Conservation (phyloP, 2,113 vertebrate genomes). For the Rhynchopsitta pachyrhyncha region DNA sequence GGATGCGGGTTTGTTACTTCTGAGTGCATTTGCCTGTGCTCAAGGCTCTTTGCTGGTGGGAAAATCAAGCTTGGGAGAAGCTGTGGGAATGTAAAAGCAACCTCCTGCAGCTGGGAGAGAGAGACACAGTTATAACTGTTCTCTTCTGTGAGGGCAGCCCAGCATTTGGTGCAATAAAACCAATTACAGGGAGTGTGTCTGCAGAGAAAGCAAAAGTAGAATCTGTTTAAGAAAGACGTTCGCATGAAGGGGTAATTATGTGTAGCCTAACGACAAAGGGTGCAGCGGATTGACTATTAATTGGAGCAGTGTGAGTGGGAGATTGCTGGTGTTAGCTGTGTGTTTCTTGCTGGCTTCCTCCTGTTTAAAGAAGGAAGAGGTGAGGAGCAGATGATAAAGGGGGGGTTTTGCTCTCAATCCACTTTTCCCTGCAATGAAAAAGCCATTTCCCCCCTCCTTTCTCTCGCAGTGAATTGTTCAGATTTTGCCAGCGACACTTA, state of each 20-base stretch:
- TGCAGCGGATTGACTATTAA: slow-evolving; percentile 44
- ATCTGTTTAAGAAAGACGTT: slow-evolving; percentile 48
- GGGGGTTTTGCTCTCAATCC: neutral
- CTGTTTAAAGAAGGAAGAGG: slow-evolving; percentile 28
- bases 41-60: neutral
- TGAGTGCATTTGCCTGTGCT: neutral
- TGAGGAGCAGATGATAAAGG: slow-evolving; percentile 4
- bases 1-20: neutral
- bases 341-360: slow-evolving; percentile 41
- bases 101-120: neutral
- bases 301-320: neutral
- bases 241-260: slow-evolving; percentile 16
- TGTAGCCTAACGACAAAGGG: neutral
- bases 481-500: slow-evolving; percentile 42
- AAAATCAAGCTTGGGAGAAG: neutral
- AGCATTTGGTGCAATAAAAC: slow-evolving; percentile 49
- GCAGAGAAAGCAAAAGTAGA: slow-evolving; percentile 20
- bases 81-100: neutral
- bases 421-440: neutral
- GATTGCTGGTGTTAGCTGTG: neutral
- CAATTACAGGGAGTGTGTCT: slow-evolving; percentile 18
- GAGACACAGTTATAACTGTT: neutral
- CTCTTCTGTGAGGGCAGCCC: neutral
- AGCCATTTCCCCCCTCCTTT: neutral
- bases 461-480: neutral